Evolutionary conservation across 2,113 vertebrate species (phyloP).

Genomic region (Osmerus eperlanus): DNA sequence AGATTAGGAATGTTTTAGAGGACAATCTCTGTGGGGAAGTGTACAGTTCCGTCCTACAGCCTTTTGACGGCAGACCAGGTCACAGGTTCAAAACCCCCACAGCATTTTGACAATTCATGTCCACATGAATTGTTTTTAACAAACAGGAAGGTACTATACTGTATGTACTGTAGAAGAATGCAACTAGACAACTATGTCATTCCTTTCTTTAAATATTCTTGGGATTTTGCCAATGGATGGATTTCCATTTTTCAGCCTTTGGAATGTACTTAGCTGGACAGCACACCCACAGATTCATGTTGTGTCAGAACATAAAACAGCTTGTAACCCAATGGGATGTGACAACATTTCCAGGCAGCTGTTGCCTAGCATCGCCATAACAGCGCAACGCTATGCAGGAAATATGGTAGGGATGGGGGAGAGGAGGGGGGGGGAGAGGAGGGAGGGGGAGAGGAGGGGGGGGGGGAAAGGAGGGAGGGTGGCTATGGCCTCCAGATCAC

Average conservation of each 20-base stretch:
- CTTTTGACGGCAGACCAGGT: no score
- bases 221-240: background rate
- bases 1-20: background rate
- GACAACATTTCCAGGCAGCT: slow-evolving; percentile 19
- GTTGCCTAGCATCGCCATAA: slow-evolving; percentile 59
- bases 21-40: background rate
- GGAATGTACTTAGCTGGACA: slow-evolving; percentile 1
- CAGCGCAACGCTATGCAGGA: slow-evolving; percentile 43
- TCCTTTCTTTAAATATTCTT: background rate
- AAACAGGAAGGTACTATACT: background rate
- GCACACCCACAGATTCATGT: slow-evolving; percentile 7
- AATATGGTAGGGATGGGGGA: slow-evolving; percentile 9
- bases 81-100: no score
- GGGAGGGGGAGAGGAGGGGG: slow-evolving; percentile 43
- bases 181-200: background rate
- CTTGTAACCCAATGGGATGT: slow-evolving; percentile 23
- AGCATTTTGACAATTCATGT: no score
- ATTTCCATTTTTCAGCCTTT: background rate
- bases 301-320: slow-evolving; percentile 17
- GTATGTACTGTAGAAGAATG: background rate
- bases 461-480: slow-evolving; percentile 30
- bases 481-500: slow-evolving; percentile 17
- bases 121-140: no score
- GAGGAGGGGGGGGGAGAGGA: background rate
- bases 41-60: no score